A percentile compares a stretch with the other conserved stretches of the same genome.
phyloP scores from a whole-genome alignment of 1,140 invertebrate species.

The Drosophila biarmipes region DNA sequence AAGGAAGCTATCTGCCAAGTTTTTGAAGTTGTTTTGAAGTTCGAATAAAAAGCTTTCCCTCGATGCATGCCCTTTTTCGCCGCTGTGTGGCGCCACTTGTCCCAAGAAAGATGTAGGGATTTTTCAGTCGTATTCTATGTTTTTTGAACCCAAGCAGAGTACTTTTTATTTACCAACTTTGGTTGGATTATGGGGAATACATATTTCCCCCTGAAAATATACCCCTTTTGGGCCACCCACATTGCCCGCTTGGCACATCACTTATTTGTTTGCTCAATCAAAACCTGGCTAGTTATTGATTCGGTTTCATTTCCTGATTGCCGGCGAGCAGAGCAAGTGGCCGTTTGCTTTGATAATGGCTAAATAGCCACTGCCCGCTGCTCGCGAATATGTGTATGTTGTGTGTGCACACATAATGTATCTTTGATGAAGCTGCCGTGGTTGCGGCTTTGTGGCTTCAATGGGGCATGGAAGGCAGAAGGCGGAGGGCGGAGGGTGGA shows the following conservation, averaged over 20 bases:
- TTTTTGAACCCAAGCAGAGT: not conserved
- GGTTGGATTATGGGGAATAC: not conserved
- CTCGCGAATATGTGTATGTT: constrained; percentile 19
- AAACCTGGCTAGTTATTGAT: constrained; percentile 36
- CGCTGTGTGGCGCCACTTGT: constrained; percentile 15
- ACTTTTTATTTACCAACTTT: not conserved
- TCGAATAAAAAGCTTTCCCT: not conserved
- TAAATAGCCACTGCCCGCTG: constrained; percentile 8
- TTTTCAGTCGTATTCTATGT: not conserved
- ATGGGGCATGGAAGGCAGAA: not conserved
- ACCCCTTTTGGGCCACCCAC: not conserved
- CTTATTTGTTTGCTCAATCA: constrained; percentile 9
- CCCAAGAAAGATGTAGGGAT: constrained; percentile 5
- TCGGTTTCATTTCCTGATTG: constrained; percentile 30
- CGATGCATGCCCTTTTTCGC: not conserved
- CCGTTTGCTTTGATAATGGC: constrained; percentile 12
- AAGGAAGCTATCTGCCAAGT: not conserved
- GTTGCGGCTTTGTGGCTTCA: constrained; percentile 29
- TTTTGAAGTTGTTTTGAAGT: not conserved
- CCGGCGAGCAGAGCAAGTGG: constrained; percentile 10
- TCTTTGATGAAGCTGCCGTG: constrained; percentile 49
- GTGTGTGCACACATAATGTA: constrained; percentile 42
- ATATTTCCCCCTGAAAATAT: not conserved
- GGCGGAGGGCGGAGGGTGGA: not conserved
- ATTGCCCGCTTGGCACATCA: not conserved